Base-by-base conservation (phyloP, 2,797 vertebrate genomes). In the Sebastes matsubarae region DNA sequence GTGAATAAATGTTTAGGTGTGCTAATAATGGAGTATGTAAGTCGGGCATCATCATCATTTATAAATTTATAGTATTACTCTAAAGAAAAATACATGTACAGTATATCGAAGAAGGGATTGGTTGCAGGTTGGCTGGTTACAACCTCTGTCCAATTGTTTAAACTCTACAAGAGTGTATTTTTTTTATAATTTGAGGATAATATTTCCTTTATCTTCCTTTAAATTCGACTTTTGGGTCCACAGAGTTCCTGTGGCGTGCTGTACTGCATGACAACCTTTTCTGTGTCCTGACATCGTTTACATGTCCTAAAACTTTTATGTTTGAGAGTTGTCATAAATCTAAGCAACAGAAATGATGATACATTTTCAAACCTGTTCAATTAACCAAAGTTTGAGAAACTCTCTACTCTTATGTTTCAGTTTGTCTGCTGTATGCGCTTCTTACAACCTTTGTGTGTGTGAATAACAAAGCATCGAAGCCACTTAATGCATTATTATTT, bases 91-190 rank as follows among this genome's bases (percentile, higher is more conserved):
- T 24, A 46, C 22, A 11, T 85, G 46, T 73, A 68, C 42, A 72
- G 59, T 72, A 25, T 69, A 54, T 30, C 54, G 30, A 74, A 50
- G 30, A 66, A 61, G 50, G 66, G 42, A 72, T 64, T 68, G 76
- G 67, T 58, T 87, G 80, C 46, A 80, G 88, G 90, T 94, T 94
- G 94, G 92, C 94, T 93, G 94, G 94, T 88, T 88, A 89, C 93
- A 93, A 91, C 92, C 88, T 87, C 81, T 81, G 74, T 90, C 67
- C 66, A 84, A 32, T 20, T 42, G 27, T 68, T 25, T 57, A 46
- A 54, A 64, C n/a, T 79, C 57, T 67, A 69, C 50, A 59, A 20
- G 30, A 42, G 30, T 80, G 18, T 79, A 69, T 76, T 72, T 68
- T 67, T 46, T 70, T 61, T 76, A 32, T 25, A 18, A 61, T 71